A percentile compares a stretch with the other conserved stretches of the same genome.
Conservation (phyloP, 92 coral and sea anemone species). For the Parazoanthus swiftii region DNA sequence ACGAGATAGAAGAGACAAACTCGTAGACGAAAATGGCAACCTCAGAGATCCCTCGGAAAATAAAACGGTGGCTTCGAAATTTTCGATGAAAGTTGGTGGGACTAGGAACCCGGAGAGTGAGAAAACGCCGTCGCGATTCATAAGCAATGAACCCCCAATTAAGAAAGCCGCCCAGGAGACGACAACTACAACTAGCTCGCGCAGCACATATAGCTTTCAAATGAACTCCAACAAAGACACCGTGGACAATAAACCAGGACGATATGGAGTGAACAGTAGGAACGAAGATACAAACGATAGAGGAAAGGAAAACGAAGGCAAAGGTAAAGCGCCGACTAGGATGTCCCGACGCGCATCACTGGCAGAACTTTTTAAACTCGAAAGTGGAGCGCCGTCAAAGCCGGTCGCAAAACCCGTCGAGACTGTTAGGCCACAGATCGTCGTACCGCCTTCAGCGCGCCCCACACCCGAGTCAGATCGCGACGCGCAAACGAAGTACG, state of each 20-base stretch:
- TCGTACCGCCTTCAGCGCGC: slow-evolving; percentile 35
- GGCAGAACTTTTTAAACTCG: slow-evolving; percentile 88
- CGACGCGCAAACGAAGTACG: slow-evolving; percentile 36
- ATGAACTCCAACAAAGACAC: slow-evolving; percentile 58
- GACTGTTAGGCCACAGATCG: slow-evolving; percentile 48
- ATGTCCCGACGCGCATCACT: slow-evolving; percentile 82
- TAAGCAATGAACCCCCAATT: slow-evolving; percentile 40
- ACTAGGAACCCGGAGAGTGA: slow-evolving; percentile 44
- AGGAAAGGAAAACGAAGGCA: slow-evolving; percentile 53
- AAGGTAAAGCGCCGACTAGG: slow-evolving; percentile 55
- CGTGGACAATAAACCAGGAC: slow-evolving; percentile 70
- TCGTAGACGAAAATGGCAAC: slow-evolving; percentile 71
- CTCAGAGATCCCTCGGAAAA: slow-evolving; percentile 44
- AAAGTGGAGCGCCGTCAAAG: slow-evolving; percentile 51
- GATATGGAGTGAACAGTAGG: slow-evolving; percentile 46
- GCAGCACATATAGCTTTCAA: slow-evolving; percentile 77
- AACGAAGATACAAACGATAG: slow-evolving; percentile 17
- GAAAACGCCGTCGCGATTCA: slow-evolving; percentile 38
- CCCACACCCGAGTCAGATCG: slow-evolving; percentile 29
- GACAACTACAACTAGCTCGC: slow-evolving; percentile 46
- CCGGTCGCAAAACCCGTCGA: slow-evolving; percentile 61
- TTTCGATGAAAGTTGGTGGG: slow-evolving; percentile 55
- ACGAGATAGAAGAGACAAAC: slow-evolving; percentile 76
- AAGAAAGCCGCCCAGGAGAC: slow-evolving; percentile 52
- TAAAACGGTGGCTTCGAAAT: slow-evolving; percentile 47